Percentiles rank a stretch among this genome's conserved stretches.
Evolutionary conservation across 2,888 invertebrate genomes (phyloP).

Genomic region (Diaperis boleti): DNA sequence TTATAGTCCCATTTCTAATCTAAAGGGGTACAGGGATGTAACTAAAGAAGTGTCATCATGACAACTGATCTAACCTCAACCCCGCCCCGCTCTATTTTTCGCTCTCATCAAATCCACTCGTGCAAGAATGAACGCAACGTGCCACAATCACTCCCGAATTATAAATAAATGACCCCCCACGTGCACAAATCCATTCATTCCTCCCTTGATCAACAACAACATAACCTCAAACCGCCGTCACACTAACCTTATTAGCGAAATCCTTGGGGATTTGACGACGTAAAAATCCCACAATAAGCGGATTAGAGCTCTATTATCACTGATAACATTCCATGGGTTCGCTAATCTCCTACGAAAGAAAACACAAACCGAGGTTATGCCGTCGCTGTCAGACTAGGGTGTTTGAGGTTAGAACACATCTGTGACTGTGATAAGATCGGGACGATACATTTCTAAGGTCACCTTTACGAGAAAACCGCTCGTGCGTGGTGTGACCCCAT

Average conservation of each 20-base stretch:
- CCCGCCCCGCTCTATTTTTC: no score
- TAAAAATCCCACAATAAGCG: neutral
- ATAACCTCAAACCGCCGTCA: constrained; percentile 17
- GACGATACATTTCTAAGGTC: constrained; percentile 20
- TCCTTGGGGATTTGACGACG: neutral
- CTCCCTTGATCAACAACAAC: constrained; percentile 1
- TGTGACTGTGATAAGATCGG: neutral
- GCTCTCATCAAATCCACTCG: no score
- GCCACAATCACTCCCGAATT: neutral
- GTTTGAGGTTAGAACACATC: constrained; percentile 1
- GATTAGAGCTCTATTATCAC: neutral
- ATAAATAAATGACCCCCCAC: neutral
- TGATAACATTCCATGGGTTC: neutral
- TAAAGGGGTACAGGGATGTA: no score
- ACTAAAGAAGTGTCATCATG: no score
- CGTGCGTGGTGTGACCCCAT: neutral
- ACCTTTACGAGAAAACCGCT: constrained; percentile 26
- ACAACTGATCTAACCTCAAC: no score
- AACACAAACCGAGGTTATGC: neutral
- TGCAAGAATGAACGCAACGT: no score
- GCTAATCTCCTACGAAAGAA: neutral
- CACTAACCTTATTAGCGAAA: neutral
- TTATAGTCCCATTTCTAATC: no score
- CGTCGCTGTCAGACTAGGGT: neutral
- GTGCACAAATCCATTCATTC: constrained; percentile 4